Evolutionary conservation across 2,113 vertebrate genomes (phyloP).

Genomic region (Agapornis roseicollis): DNA sequence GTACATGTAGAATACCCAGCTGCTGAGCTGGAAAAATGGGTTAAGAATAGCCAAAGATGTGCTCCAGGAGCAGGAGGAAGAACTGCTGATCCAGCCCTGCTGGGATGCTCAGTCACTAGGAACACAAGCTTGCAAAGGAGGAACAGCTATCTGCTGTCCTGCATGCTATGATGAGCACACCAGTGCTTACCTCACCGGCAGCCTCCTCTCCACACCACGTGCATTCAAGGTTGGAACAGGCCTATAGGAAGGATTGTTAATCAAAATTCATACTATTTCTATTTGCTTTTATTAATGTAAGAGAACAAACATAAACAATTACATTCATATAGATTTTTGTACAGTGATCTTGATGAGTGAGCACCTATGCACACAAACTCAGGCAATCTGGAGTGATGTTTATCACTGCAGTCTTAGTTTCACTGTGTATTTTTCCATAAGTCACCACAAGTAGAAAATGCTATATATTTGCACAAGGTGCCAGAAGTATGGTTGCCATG

Average conservation of each 20-base stretch:
- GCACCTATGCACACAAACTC: neutral
- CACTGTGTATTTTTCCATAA: neutral
- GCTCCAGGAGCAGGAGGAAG: neutral
- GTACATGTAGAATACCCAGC: neutral
- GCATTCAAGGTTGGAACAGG: neutral
- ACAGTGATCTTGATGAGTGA: neutral
- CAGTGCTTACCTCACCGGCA: neutral
- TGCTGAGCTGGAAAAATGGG: neutral
- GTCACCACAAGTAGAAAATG: neutral
- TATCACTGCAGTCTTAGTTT: neutral
- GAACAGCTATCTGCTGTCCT: neutral
- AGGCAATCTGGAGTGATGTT: neutral
- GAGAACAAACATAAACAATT: neutral
- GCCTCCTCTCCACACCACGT: neutral
- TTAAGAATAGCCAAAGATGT: neutral
- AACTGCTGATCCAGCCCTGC: neutral
- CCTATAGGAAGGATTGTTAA: neutral
- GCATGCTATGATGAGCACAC: neutral
- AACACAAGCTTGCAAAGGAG: neutral
- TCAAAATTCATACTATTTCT: neutral
- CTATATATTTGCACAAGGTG: rapidly evolving
- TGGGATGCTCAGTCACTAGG: neutral
- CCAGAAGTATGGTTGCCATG: neutral
- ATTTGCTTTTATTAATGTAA: neutral
- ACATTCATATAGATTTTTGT: neutral